phyloP scores from a whole-genome alignment of 2,888 invertebrate species.

The Gisinianus flammeolus region DNA sequence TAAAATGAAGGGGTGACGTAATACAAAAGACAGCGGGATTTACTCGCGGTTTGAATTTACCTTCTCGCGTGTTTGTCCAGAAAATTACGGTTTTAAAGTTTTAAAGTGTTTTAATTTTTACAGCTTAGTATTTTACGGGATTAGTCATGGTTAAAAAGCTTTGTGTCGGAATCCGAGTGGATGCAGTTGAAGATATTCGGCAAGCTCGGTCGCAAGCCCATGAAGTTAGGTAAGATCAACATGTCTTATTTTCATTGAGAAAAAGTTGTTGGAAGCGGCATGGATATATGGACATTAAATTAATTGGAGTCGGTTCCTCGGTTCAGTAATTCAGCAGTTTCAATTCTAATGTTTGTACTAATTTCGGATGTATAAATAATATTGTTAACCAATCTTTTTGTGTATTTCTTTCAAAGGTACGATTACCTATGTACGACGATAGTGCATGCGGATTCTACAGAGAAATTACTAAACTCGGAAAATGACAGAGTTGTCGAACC shows the following conservation, averaged over 20 bases:
- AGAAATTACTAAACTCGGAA: slow-evolving; percentile 9
- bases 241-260: not conserved
- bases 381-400: too few species aligned
- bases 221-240: not conserved
- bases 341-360: not conserved
- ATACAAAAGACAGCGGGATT: too few species aligned
- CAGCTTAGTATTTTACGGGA: too few species aligned
- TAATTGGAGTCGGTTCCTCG: too few species aligned
- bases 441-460: slow-evolving; percentile 11
- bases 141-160: slow-evolving; percentile 45
- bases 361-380: not conserved
- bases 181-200: slow-evolving; percentile 33
- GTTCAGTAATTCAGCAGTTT: too few species aligned
- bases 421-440: slow-evolving; percentile 44
- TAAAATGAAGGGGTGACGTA: too few species aligned
- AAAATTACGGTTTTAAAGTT: too few species aligned
- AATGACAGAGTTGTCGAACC: slow-evolving; percentile 33
- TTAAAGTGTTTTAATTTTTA: too few species aligned
- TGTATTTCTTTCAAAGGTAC: slow-evolving; percentile 40
- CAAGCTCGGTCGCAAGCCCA: not conserved
- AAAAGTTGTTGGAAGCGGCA: too few species aligned
- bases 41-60: too few species aligned
- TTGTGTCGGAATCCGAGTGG: slow-evolving; percentile 40
- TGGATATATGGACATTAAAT: too few species aligned
- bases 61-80: too few species aligned